Evolutionary conservation across 2,888 invertebrate species (phyloP).

Genomic region (Polydesmus complanatus): DNA sequence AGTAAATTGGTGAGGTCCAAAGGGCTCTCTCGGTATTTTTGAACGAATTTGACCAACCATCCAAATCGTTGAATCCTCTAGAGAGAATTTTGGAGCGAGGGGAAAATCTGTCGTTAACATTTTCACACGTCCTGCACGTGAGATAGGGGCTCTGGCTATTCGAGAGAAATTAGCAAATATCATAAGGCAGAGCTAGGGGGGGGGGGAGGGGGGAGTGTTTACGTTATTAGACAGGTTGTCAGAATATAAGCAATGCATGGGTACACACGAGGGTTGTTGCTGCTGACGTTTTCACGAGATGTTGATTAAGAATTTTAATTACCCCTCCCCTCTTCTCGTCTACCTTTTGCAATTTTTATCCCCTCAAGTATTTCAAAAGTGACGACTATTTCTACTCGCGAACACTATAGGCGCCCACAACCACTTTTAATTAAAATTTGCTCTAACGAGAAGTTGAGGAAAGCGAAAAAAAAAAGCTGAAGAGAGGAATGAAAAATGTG

Average conservation of each 20-base stretch:
- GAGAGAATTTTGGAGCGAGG: neutral
- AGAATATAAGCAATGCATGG: neutral
- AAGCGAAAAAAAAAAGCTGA: no score
- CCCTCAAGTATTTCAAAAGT: neutral
- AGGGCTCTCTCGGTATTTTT: neutral
- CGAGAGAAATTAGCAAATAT: no score
- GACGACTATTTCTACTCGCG: neutral
- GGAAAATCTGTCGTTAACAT: neutral
- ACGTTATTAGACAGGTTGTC: neutral
- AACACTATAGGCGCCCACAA: neutral
- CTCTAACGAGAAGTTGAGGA: neutral
- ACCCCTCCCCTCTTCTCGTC: neutral
- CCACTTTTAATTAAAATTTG: neutral
- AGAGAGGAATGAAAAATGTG: neutral
- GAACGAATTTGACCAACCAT: neutral
- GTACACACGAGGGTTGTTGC: no score
- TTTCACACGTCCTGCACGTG: neutral
- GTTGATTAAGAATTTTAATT: neutral
- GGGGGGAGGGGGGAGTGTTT: no score
- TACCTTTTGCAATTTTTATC: neutral
- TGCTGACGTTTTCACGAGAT: neutral
- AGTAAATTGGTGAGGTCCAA: neutral
- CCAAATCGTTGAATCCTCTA: neutral
- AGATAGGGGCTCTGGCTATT: no score
- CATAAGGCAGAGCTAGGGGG: no score